Evolutionary conservation across 1,140 invertebrate genomes (phyloP).

Genomic region (Ladona fulva): DNA sequence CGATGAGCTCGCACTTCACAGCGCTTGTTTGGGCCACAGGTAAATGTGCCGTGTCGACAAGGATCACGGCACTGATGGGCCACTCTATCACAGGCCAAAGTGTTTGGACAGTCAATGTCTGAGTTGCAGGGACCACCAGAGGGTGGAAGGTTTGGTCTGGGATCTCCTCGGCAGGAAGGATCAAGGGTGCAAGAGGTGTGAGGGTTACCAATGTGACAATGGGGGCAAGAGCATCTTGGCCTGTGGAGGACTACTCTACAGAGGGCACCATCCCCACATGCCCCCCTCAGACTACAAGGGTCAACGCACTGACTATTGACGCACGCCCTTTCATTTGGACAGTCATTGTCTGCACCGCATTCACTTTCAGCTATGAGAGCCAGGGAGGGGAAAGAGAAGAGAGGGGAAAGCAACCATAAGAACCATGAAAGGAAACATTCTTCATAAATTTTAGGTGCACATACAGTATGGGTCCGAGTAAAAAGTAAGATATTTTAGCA

Average conservation of each 20-base stretch:
- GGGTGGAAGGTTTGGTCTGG: conserved; percentile 25
- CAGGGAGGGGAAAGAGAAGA: conserved; percentile 44
- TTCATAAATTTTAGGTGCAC: conserved; percentile 35
- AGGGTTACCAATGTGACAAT: conserved; percentile 75
- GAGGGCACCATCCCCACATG: conserved; percentile 79
- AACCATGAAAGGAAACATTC: conserved; percentile 65
- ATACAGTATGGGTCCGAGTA: neutral
- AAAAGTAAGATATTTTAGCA: conserved; percentile 11
- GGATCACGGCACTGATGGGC: conserved; percentile 69
- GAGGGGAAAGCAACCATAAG: conserved; percentile 58
- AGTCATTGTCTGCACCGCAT: conserved; percentile 83
- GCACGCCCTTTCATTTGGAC: conserved; percentile 83
- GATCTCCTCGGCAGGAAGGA: conserved; percentile 50
- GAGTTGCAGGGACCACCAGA: conserved; percentile 45
- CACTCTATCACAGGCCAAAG: conserved; percentile 55
- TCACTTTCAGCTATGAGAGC: conserved; percentile 55
- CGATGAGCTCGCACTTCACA: conserved; percentile 78
- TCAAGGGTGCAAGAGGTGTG: conserved; percentile 64
- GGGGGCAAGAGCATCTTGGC: conserved; percentile 74
- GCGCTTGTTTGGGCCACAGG: conserved; percentile 68
- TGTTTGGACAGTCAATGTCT: conserved; percentile 64
- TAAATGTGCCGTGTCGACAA: conserved; percentile 48
- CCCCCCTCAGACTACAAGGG: conserved; percentile 75
- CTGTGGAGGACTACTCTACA: conserved; percentile 74
- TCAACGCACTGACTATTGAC: conserved; percentile 77